Evolutionary conservation across 1,140 invertebrate species (phyloP), one percentile per base, ranked within the genome.

Genomic region (Hyphantria cunea): DNA sequence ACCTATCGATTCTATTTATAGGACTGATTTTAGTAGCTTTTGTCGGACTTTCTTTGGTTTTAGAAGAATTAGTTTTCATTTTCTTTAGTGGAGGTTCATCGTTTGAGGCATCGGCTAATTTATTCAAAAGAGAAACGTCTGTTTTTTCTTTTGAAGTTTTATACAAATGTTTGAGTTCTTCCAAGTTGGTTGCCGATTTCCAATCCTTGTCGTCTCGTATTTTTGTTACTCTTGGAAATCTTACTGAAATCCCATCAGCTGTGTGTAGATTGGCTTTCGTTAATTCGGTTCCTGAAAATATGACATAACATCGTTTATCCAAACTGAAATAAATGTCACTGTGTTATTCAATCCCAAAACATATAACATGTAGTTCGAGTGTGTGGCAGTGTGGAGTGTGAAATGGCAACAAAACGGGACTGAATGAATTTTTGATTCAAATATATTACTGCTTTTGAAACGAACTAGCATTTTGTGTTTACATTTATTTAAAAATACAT

Each of bases 191-290:
- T 0, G 97, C 97, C 0, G 94, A 93, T 73, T 96, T 86, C 94
- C 96, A 97, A 51, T 93, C 90, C 91, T 98, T 98, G 79, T 98
- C 97, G 68, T 93, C 86, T 45, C 97, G 92, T 56, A 97, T 94
- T 68, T 94, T 93, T 0, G 96, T 96, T 0, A 98, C 95, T 64
- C 98, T 92, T 4, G 98, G 98, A 92, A 99, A 99, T 69, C 97
- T 91, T 47, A 99, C 97, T 3, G 97, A 98, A 74, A 98, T 98
- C 5, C 97, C 96, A 80, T 95, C 94, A 2, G 97, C 97, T 4
- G 97, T 98, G 78, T 99, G 98, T 12, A 95, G 92, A 48, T 97
- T 95, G 3, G 93, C 92, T 82, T 97, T 94, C 7, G 96, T 97
- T 71, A 98, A 96, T 88, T 99, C 97, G 0, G 97, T 97, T 0